Conservation (phyloP, 1,140 invertebrate species). For the Pseudomyrmex dendroicus region DNA sequence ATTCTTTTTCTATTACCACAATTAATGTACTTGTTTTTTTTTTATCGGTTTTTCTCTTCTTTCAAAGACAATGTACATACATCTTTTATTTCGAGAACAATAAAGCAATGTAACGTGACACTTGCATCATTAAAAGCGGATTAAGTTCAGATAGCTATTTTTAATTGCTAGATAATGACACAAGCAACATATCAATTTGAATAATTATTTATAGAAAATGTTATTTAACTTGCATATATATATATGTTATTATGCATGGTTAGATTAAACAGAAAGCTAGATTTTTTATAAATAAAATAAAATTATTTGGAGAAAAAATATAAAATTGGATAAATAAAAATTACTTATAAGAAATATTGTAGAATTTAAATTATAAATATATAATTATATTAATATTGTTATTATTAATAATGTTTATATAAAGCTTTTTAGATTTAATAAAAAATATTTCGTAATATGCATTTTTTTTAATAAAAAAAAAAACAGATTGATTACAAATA, state of each 20-base stretch:
- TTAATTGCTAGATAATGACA: not conserved
- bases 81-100: not conserved
- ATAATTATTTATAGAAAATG: not conserved
- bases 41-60: not conserved
- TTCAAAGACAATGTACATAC: not conserved
- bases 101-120: not conserved
- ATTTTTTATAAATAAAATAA: no score
- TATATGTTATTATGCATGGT: not conserved
- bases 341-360: not conserved
- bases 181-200: no score
- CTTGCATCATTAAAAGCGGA: not conserved
- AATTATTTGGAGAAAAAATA: no score
- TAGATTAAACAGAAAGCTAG: no score
- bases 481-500: not conserved
- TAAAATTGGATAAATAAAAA: not conserved
- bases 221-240: conserved; percentile 10
- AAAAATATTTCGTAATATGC: not conserved
- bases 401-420: not conserved
- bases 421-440: not conserved
- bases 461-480: not conserved
- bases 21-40: not conserved
- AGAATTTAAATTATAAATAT: not conserved
- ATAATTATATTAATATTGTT: no score
- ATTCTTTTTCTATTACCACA: not conserved
- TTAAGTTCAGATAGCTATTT: not conserved